Base-by-base conservation (phyloP, 2,888 invertebrate genomes). In the Diadegma fenestrale region DNA sequence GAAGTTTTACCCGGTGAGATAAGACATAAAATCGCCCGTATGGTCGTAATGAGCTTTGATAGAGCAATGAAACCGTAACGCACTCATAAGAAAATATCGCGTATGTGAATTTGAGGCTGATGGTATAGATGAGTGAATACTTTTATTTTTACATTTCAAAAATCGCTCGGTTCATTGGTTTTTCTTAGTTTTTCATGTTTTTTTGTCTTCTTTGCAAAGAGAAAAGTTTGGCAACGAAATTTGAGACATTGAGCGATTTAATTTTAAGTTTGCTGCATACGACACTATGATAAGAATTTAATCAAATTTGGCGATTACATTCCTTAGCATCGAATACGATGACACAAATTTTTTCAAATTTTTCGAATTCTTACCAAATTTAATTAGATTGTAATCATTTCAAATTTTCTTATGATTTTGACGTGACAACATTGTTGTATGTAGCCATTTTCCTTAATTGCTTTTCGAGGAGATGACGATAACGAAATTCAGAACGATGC, bases 1-100 rank as follows among this genome's bases (percentile, higher is more conserved):
- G 51, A 68, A 79, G 58, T 68, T 68, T 72, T 66, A 48, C 43
- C 82, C 19, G 30, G 17, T 7, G 63, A 54, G 45, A 78, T 75
- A 48, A 73, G 73, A 81, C 85, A 64, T 85, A 85, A 85, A 81
- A 85, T 85, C 69, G 73, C 69, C 58, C 69, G 69, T 69, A 75
- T 75, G 54, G 64, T 78, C 81, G 63, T 85, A 85, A 85, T 78
- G 81, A 85, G 81, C 73, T 73, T 78, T 54, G 51, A 66, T 41
- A 66, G 69, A 85, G 78, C 78, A 58, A 78, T 73, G 68, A 79
- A 85, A 78, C 73, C 78, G 45, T 45, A 72, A 69, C 63, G n/a
- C 43, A 45, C 17, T 54, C 37, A n/a, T 19, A 8, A 12, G 37
- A 54, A 48, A 69, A 51, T 54, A 22, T 48, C 68, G 69, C 45